These are phyloP conservation scores for Propithecus deckenii DNA, from an alignment of 2,797 vertebrate species.

Conservation along the genomic window DNA sequence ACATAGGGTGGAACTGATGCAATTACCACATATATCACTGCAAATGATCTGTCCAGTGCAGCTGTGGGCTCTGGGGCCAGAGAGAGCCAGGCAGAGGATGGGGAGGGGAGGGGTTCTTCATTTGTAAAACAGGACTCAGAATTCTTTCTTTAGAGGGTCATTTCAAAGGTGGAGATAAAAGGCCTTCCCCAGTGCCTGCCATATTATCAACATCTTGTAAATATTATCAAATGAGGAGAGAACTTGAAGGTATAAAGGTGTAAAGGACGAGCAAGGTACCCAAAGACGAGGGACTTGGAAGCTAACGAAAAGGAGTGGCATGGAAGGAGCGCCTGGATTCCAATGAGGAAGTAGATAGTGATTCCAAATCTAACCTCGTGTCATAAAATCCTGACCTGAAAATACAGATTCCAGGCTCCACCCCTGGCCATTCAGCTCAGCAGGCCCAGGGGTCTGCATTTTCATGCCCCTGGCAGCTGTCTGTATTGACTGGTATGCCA, in stretches of 20 bases:
- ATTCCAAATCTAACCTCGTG: not conserved
- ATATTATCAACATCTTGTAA: not conserved
- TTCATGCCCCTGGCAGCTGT: not conserved
- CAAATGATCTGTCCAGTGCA: not conserved
- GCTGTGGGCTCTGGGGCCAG: not conserved
- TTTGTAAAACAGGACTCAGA: not conserved
- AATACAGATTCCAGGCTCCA: not conserved
- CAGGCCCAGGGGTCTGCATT: not conserved
- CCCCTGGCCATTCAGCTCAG: not conserved
- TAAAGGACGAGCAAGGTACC: not conserved
- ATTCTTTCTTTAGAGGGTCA: not conserved
- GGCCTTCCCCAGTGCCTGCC: not conserved
- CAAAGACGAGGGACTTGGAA: not conserved
- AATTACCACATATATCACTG: not conserved
- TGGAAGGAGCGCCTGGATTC: constrained; percentile 2
- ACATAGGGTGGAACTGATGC: not conserved
- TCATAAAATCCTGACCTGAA: not conserved
- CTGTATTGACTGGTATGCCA: constrained; percentile 18
- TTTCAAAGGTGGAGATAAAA: constrained; percentile 9
- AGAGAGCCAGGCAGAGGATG: not conserved
- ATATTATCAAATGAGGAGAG: not conserved
- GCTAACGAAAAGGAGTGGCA: not conserved
- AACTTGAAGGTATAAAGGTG: not conserved
- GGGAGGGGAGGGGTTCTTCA: not conserved
- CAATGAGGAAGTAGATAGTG: not conserved